These are phyloP conservation scores for Pseudochromis fuscus DNA, from an alignment of 2,797 vertebrate species.

Conservation along the genomic window DNA sequence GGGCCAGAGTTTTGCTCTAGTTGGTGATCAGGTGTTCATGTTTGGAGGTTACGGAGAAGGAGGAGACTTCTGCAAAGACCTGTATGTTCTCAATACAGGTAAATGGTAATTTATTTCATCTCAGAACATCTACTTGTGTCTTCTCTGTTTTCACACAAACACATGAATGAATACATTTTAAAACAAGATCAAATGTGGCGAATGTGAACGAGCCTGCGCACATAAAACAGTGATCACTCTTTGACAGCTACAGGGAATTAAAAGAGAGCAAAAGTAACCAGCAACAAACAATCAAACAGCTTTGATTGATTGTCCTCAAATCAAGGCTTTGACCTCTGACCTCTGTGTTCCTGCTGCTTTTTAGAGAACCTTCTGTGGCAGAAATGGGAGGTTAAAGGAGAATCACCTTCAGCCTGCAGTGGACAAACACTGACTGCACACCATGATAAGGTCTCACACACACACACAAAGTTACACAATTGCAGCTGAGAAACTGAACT, in stretches of 20 bases:
- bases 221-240: too few relatives aligned
- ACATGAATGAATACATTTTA: too few relatives aligned
- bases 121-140: neutral
- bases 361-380: conserved; percentile 82
- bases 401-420: conserved; percentile 72
- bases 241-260: too few relatives aligned
- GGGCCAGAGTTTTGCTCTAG: conserved; percentile 75
- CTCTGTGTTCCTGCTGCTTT: conserved; percentile 9
- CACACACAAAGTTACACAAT: neutral
- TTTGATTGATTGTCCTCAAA: neutral
- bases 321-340: neutral
- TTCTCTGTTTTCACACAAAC: too few relatives aligned
- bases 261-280: too few relatives aligned
- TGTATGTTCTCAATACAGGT: conserved; percentile 84
- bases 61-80: conserved; percentile 76
- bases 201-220: too few relatives aligned
- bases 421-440: conserved; percentile 82
- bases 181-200: too few relatives aligned
- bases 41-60: conserved; percentile 77
- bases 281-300: too few relatives aligned
- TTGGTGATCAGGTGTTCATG: conserved; percentile 83
- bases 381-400: conserved; percentile 82
- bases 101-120: conserved; percentile 1
- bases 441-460: conserved; percentile 83
- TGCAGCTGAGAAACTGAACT: neutral